phyloP scores from a whole-genome alignment of 2,797 vertebrate species.

The Pampus argenteus region DNA sequence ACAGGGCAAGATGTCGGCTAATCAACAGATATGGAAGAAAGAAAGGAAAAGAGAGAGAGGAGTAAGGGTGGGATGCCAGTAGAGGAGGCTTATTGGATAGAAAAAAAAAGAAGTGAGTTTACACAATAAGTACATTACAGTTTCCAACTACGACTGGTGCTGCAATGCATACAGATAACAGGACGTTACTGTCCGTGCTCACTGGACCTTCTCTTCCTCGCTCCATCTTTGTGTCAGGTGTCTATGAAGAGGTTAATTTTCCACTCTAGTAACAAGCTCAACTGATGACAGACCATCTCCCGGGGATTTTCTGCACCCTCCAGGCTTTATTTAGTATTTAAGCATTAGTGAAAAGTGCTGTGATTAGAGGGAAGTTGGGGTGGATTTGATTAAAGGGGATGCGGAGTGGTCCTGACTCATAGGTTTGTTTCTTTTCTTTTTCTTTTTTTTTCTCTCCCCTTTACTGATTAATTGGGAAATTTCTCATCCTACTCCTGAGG shows the following conservation, averaged over 20 bases:
- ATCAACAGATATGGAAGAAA: slow-evolving; percentile 1
- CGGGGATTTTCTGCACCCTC: slow-evolving; percentile 47
- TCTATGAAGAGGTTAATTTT: slow-evolving; percentile 68
- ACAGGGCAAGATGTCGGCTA: slow-evolving; percentile 12
- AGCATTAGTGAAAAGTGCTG: slow-evolving; percentile 64
- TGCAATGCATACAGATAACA: slow-evolving; percentile 31
- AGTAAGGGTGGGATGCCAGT: not conserved
- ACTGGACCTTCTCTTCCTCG: slow-evolving; percentile 15
- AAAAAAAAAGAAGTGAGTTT: not conserved
- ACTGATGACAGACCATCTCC: slow-evolving; percentile 58
- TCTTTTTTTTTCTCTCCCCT: not conserved
- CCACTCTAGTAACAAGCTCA: slow-evolving; percentile 61
- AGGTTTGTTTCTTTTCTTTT: slow-evolving; percentile 53
- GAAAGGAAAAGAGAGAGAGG: not conserved
- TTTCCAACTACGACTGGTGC: slow-evolving; percentile 12
- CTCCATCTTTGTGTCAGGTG: slow-evolving; percentile 44
- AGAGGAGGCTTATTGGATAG: not conserved
- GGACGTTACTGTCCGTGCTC: not conserved
- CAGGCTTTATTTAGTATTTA: slow-evolving; percentile 71
- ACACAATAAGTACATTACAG: not conserved
- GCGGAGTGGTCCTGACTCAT: slow-evolving; percentile 60
- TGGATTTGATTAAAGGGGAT: slow-evolving; percentile 75
- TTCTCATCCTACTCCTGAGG: slow-evolving; percentile 57
- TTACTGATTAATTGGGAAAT: slow-evolving; percentile 73
- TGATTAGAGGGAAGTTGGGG: slow-evolving; percentile 69